These are phyloP conservation scores for Maconellicoccus hirsutus DNA, from an alignment of 1,140 invertebrate genomes.

Conservation along the genomic window DNA sequence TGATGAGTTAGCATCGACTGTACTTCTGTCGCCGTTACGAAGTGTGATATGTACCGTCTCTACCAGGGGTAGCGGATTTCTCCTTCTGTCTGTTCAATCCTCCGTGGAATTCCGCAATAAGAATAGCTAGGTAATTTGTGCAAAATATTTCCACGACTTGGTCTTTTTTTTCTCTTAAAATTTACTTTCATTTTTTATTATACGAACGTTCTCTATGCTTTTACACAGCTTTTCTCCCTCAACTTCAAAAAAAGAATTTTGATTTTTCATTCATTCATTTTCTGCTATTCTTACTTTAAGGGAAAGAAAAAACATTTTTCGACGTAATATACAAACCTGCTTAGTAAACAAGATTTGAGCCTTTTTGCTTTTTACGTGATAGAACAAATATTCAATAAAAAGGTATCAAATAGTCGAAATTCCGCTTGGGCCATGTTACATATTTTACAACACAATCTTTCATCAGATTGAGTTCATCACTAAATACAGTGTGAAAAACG, in stretches of 20 bases:
- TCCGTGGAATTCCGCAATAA: slow-evolving; percentile 12
- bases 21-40: neutral
- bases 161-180: neutral
- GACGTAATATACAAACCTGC: neutral
- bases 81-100: slow-evolving; percentile 11
- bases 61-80: slow-evolving; percentile 11
- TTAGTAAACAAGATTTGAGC: neutral
- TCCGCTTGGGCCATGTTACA: no score
- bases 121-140: slow-evolving; percentile 21
- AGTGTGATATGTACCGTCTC: slow-evolving; percentile 16
- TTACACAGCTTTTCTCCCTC: neutral
- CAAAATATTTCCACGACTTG: slow-evolving; percentile 1
- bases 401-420: no score
- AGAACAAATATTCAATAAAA: neutral
- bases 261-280: neutral
- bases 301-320: no score
- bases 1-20: slow-evolving; percentile 15
- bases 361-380: neutral
- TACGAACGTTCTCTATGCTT: neutral
- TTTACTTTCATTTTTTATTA: slow-evolving; percentile 12
- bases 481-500: no score
- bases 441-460: no score
- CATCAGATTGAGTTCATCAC: no score
- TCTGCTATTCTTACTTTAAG: neutral
- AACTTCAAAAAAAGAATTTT: neutral